Conservation (phyloP, 2,888 invertebrate genomes). For the Agapostemon virescens region DNA sequence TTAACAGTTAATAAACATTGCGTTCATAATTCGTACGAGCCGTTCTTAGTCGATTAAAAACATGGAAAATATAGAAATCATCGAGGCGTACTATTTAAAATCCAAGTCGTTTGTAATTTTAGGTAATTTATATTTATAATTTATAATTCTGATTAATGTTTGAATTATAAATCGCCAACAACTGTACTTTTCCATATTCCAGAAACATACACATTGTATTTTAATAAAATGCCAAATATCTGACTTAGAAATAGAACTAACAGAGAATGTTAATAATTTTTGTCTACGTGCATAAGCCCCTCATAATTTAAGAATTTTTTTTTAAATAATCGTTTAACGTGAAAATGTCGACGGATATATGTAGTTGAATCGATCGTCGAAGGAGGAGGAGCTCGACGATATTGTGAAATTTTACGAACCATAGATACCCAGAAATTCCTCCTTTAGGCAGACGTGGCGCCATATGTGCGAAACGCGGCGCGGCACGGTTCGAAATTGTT, state of each 20-base stretch:
- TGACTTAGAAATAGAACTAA: background rate
- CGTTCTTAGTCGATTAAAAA: no score
- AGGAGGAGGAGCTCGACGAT: constrained; percentile 48
- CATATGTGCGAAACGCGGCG: constrained; percentile 64
- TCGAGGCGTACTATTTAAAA: background rate
- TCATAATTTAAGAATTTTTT: background rate
- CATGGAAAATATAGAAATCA: background rate
- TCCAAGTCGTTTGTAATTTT: no score
- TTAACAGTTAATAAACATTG: background rate
- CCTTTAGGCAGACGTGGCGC: constrained; percentile 56
- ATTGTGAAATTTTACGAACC: constrained; percentile 72
- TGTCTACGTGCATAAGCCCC: background rate
- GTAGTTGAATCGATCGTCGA: constrained; percentile 49
- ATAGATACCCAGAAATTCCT: constrained; percentile 54
- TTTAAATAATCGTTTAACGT: constrained; percentile 5
- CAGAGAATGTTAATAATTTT: background rate
- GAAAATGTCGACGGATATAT: constrained; percentile 30
- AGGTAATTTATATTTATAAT: no score
- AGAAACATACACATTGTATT: background rate
- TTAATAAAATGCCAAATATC: background rate
- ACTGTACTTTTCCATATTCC: background rate
- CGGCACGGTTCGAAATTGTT: constrained; percentile 56
- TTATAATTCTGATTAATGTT: background rate
- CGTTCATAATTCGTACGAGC: no score
- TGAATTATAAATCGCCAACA: background rate